Base-by-base conservation (phyloP, 2,888 invertebrate species). In the Chrysolina americana region DNA sequence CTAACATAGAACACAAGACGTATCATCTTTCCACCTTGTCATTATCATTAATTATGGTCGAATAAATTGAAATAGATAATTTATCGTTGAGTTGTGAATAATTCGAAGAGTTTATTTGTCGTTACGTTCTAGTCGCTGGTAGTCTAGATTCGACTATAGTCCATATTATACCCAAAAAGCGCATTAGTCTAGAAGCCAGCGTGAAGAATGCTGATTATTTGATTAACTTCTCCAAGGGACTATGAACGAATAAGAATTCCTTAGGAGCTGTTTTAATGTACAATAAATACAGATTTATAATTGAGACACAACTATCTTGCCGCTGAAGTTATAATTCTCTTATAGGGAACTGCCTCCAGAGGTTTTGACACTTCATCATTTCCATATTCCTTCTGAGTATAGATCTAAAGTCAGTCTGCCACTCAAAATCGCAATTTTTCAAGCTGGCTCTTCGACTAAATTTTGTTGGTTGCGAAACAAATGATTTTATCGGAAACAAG, bases 121-220 rank as follows among this genome's bases (percentile, higher is more conserved):
- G 80, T 80, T 81, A 80, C 71, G 72, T 77, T 82, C 80, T 82
- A 81, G 80, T 76, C 80, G 80, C 80, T 77, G 79, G 78, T 82
- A 79, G 80, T 79, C 79, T 82, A 81, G 81, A 79, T 71, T 78
- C 74, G 78, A 72, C 77, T 68, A 73, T 73, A 70, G 64, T 68
- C 68, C 66, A 65, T 65, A 65, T 65, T 47, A 44, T 65, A 47
- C 9, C n/a, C 17, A 50, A 28, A 66, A 50, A 9, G 15, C 41
- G 11, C 23, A 15, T 47, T 44, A 13, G 23, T 23, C 11, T 21
- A 13, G 21, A 13, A 53, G 53, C 13, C 17, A 48, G 8, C 11
- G 21, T 13, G 21, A 21, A 53, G 13, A 53, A 48, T 48, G 1
- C 17, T 48, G 0, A 17, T 17, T 10, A 48, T 17, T n/a, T 48